Evolutionary conservation across 2,113 vertebrate genomes (phyloP).

Genomic region (Salvator merianae): DNA sequence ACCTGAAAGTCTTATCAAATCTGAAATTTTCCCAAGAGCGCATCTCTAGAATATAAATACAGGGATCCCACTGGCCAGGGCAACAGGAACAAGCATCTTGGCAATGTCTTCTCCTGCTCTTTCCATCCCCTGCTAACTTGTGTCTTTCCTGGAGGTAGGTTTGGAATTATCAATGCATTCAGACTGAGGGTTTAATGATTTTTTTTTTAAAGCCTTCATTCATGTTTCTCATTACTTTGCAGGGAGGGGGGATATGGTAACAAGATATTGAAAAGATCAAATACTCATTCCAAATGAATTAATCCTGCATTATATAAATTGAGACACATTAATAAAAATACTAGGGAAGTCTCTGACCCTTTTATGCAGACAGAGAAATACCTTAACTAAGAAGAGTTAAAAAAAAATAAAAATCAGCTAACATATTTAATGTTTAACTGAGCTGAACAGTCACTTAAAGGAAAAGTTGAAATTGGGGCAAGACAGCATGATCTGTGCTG

Average conservation of each 20-base stretch:
- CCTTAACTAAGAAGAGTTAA: constrained; percentile 41
- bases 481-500: too few relatives aligned
- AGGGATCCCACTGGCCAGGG: too few relatives aligned
- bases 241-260: constrained; percentile 44
- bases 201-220: constrained; percentile 56
- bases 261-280: constrained; percentile 66
- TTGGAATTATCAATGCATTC: constrained; percentile 56
- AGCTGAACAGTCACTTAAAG: too few relatives aligned
- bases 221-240: constrained; percentile 66
- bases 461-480: too few relatives aligned
- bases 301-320: constrained; percentile 55
- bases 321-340: constrained; percentile 45
- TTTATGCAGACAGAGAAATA: constrained; percentile 34
- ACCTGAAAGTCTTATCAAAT: too few relatives aligned
- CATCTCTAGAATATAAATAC: too few relatives aligned
- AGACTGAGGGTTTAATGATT: constrained; percentile 65
- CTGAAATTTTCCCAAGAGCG: too few relatives aligned
- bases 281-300: constrained; percentile 66
- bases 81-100: too few relatives aligned
- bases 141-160: too few relatives aligned
- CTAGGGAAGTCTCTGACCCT: constrained; percentile 28
- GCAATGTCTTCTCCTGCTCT: too few relatives aligned
- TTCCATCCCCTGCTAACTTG: too few relatives aligned
- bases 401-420: background rate
- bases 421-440: constrained; percentile 58